Percentiles rank a stretch among this genome's conserved stretches.
Conservation (phyloP, 2,113 vertebrate genomes). For the Nycticebus coucang region DNA sequence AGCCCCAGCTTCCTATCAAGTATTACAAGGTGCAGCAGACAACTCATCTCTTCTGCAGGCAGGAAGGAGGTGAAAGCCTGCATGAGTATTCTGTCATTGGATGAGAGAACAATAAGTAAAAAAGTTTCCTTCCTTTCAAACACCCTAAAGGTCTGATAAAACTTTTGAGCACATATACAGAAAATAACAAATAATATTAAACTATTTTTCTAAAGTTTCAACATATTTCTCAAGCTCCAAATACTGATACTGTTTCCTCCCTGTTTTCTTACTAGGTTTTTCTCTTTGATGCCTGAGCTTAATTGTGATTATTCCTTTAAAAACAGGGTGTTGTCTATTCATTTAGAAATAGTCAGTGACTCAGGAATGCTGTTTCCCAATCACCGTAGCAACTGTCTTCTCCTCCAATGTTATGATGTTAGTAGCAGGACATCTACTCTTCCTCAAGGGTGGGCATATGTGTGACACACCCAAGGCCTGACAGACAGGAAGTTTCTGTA, state of each 20-base stretch:
- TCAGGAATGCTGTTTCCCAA: constrained; percentile 82
- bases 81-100: background rate
- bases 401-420: constrained; percentile 65
- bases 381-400: constrained; percentile 77
- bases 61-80: constrained; percentile 1
- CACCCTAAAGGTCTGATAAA: constrained; percentile 29
- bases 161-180: background rate
- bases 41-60: background rate
- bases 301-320: constrained; percentile 54
- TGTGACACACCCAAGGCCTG: constrained; percentile 76
- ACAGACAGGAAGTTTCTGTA: constrained; percentile 77
- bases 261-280: background rate
- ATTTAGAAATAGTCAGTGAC: constrained; percentile 74
- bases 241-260: constrained; percentile 24
- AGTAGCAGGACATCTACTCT: constrained; percentile 59
- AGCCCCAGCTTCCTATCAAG: constrained; percentile 28
- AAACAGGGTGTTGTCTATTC: constrained; percentile 73
- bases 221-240: constrained; percentile 41
- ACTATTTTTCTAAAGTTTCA: constrained; percentile 49
- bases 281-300: constrained; percentile 24
- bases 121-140: constrained; percentile 59
- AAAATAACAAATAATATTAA: constrained; percentile 28
- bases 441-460: constrained; percentile 54
- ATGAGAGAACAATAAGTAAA: constrained; percentile 45
- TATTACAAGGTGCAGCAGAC: background rate